Percentiles rank a stretch among this genome's conserved stretches.
Evolutionary conservation across 2,888 invertebrate species (phyloP).

Genomic region (Mechanitis mazaeus): DNA sequence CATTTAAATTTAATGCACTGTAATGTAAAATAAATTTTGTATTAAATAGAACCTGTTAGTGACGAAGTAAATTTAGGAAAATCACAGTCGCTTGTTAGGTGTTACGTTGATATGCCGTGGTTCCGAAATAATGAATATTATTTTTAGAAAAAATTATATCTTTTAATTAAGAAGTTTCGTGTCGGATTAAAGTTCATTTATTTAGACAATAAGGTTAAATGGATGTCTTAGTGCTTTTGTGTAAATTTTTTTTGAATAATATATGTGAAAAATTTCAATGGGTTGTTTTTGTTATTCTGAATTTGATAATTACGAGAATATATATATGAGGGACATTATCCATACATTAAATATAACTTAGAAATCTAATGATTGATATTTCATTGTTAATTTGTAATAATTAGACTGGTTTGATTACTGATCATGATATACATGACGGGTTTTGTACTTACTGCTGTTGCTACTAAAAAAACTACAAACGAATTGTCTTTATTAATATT

Average conservation of each 20-base stretch:
- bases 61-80: slow-evolving; percentile 44
- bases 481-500: too few relatives aligned
- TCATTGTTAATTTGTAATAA: too few relatives aligned
- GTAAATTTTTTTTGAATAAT: slow-evolving; percentile 77
- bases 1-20: slow-evolving; percentile 63
- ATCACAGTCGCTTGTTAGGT: slow-evolving; percentile 66
- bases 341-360: too few relatives aligned
- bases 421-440: too few relatives aligned
- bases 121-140: slow-evolving; percentile 64
- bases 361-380: too few relatives aligned
- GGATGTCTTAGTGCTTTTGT: slow-evolving; percentile 78
- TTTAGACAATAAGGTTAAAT: slow-evolving; percentile 77
- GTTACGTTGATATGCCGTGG: slow-evolving; percentile 66
- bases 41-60: slow-evolving; percentile 58
- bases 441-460: too few relatives aligned
- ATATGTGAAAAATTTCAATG: slow-evolving; percentile 68
- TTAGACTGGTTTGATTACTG: too few relatives aligned
- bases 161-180: slow-evolving; percentile 70
- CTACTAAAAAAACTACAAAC: too few relatives aligned
- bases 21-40: slow-evolving; percentile 64
- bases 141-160: slow-evolving; percentile 76
- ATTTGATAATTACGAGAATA: background rate
- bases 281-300: slow-evolving; percentile 27
- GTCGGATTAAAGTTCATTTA: slow-evolving; percentile 74
- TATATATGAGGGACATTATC: background rate